Conservation (phyloP, 1,140 invertebrate species). For the Musca vetustissima region DNA sequence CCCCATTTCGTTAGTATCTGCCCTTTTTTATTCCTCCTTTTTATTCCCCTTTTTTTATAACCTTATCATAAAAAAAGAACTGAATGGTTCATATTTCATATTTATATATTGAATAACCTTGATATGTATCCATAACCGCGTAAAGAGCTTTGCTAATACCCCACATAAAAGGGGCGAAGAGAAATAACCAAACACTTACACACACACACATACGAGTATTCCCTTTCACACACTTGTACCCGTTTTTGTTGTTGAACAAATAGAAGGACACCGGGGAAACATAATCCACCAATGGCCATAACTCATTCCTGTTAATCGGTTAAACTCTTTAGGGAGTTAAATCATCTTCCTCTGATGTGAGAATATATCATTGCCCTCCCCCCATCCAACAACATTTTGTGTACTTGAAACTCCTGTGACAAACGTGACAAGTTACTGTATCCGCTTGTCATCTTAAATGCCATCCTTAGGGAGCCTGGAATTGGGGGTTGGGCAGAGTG, state of each 20-base stretch:
- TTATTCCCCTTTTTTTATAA: neutral
- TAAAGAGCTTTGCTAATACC: too few species aligned
- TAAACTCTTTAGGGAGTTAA: conserved; percentile 16
- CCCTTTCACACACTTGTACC: too few species aligned
- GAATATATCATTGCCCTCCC: neutral
- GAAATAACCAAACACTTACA: neutral
- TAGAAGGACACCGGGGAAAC: too few species aligned
- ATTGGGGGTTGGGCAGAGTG: too few species aligned
- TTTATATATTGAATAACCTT: neutral
- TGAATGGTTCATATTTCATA: conserved; percentile 13
- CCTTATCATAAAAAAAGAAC: conserved; percentile 13
- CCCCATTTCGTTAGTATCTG: neutral
- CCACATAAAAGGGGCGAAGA: neutral
- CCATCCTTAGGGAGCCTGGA: too few species aligned
- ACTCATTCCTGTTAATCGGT: conserved; percentile 10
- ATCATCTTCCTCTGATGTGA: conserved; percentile 9
- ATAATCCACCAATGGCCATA: neutral
- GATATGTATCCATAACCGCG: too few species aligned
- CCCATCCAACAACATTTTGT: too few species aligned
- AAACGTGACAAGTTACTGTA: too few species aligned
- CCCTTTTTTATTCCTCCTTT: neutral
- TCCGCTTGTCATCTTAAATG: too few species aligned
- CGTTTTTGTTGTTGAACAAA: too few species aligned
- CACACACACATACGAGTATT: neutral
- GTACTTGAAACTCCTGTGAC: too few species aligned